Conservation (phyloP, 2,888 invertebrate genomes). For the Micoletzkya japonica region DNA sequence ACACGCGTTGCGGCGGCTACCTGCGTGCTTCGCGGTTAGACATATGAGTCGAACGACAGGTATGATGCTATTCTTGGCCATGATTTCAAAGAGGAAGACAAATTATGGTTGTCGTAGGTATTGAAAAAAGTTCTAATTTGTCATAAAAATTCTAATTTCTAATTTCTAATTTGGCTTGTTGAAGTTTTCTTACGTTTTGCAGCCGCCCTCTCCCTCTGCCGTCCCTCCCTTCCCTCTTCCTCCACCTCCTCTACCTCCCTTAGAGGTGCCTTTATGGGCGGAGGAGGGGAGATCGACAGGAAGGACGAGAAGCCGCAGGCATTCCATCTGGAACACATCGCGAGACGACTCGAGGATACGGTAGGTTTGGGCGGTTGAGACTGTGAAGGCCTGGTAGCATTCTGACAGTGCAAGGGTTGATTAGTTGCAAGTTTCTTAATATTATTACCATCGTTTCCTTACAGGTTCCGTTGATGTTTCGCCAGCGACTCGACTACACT, state of each 20-base stretch:
- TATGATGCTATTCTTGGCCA: no score
- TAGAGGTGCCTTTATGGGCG: not conserved
- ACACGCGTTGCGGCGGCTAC: no score
- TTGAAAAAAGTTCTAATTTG: no score
- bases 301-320: slow-evolving; percentile 51
- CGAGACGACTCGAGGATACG: slow-evolving; percentile 48
- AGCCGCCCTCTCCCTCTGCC: no score
- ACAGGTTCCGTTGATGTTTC: slow-evolving; percentile 58
- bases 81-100: no score
- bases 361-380: slow-evolving; percentile 30
- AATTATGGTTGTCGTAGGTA: no score
- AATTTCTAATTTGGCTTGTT: no score
- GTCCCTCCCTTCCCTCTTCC: not conserved
- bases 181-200: no score
- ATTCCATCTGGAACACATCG: slow-evolving; percentile 57
- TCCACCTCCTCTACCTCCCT: not conserved
- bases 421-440: not conserved
- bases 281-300: slow-evolving; percentile 31
- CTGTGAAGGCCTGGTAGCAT: not conserved
- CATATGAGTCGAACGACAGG: no score
- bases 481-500: slow-evolving; percentile 56
- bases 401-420: not conserved
- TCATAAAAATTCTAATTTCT: no score
- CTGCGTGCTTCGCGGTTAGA: no score
- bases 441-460: slow-evolving; percentile 5